These are phyloP conservation scores for Drosophila chauvacae DNA, from an alignment of 1,140 invertebrate genomes.

Conservation along the genomic window DNA sequence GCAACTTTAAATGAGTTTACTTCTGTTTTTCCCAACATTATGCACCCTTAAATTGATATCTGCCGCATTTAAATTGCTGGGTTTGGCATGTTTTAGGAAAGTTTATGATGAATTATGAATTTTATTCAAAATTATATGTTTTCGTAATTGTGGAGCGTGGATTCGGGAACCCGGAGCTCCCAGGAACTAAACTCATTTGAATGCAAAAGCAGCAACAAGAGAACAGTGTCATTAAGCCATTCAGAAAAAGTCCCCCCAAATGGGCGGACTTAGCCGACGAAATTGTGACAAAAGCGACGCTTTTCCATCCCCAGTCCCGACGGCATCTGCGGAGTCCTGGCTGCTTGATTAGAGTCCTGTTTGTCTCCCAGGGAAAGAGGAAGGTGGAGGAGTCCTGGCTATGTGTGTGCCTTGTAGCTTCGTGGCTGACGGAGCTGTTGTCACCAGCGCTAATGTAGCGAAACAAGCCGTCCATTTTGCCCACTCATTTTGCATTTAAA, in stretches of 20 bases:
- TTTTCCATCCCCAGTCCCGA: slow-evolving; percentile 1
- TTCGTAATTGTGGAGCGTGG: slow-evolving; percentile 10
- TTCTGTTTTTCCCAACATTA: neutral
- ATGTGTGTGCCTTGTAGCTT: neutral
- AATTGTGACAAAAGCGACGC: slow-evolving; percentile 16
- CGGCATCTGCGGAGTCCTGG: slow-evolving; percentile 3
- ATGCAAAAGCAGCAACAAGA: slow-evolving; percentile 9
- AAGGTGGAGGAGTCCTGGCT: neutral
- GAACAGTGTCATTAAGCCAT: slow-evolving; percentile 12
- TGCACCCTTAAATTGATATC: neutral
- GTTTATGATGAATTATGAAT: slow-evolving; percentile 15
- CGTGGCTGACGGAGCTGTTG: slow-evolving; percentile 2
- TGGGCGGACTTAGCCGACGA: slow-evolving; percentile 8
- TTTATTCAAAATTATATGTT: slow-evolving; percentile 7
- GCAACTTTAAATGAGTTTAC: neutral
- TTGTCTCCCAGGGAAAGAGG: neutral
- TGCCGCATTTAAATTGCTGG: slow-evolving; percentile 1
- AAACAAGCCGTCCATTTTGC: slow-evolving; percentile 41
- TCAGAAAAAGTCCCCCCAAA: slow-evolving; percentile 13
- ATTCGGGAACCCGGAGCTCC: neutral
- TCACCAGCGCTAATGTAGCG: slow-evolving; percentile 45
- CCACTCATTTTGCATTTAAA: slow-evolving; percentile 70
- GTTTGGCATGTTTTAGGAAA: neutral
- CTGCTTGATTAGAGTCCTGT: slow-evolving; percentile 17
- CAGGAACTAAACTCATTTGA: slow-evolving; percentile 12